Evolutionary conservation across 2,797 vertebrate genomes (phyloP).

Genomic region (Huso huso): DNA sequence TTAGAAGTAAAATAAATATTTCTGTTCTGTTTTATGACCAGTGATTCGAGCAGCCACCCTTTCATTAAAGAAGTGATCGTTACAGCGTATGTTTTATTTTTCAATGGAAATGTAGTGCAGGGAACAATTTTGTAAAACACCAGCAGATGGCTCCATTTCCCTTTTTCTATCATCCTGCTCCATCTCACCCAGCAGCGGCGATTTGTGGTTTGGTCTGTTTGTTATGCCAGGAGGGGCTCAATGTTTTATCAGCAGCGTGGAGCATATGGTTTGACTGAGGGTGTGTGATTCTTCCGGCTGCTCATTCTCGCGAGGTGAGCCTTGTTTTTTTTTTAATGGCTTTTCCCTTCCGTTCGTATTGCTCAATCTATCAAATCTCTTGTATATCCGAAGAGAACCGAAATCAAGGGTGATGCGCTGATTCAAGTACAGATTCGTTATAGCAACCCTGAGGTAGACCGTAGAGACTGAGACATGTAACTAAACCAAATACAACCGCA

Average conservation of each 20-base stretch:
- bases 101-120: no score
- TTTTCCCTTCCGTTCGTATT: background rate
- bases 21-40: no score
- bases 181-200: slow-evolving; percentile 2
- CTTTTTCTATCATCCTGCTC: background rate
- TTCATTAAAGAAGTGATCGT: no score
- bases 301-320: slow-evolving; percentile 29
- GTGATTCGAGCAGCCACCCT: no score
- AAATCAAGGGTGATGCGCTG: slow-evolving; percentile 2
- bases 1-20: no score
- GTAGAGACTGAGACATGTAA: slow-evolving; percentile 45
- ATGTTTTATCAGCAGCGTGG: background rate
- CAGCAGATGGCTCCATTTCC: slow-evolving; percentile 19
- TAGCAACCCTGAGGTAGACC: slow-evolving; percentile 22
- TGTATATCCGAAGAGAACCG: slow-evolving; percentile 1
- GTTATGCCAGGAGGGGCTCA: slow-evolving; percentile 17
- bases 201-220: slow-evolving; percentile 13
- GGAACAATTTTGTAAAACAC: background rate
- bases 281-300: slow-evolving; percentile 24
- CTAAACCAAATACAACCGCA: slow-evolving; percentile 37
- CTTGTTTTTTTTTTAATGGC: background rate
- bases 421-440: slow-evolving; percentile 19
- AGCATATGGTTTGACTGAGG: slow-evolving; percentile 18
- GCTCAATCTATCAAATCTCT: slow-evolving; percentile 17
- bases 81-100: no score